Base-by-base conservation (phyloP, 2,113 vertebrate species). In the Vimba vimba region DNA sequence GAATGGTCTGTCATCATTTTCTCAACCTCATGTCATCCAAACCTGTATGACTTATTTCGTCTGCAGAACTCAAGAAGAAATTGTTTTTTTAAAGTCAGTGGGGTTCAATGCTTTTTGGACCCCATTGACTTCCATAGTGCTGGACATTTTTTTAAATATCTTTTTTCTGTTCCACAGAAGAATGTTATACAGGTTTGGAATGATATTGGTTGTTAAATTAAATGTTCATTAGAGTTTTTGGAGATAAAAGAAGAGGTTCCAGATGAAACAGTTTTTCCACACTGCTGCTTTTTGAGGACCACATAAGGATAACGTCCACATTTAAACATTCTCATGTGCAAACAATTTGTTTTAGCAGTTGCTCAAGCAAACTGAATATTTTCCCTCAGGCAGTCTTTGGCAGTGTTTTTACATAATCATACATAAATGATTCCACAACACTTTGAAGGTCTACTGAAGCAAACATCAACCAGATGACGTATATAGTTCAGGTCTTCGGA, bases 401-500 rank as follows among this genome's bases (percentile, higher is more conserved):
- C 39, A 66, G 57, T 0, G 4, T 19, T 80, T 74, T 66, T 30
- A 66, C 25, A 33, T 47, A 81, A 81, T 66, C 60, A 30, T 47
- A 27, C 64, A 82, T 69, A n/a, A 55, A 82, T 52, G 80, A 69
- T 82, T 83, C 27, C 13, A 55, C 50, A 82, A 52, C 43, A 68
- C 17, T 82, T 50, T 43, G 81, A 33, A 83, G 27, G 47, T 55
- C 47, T 73, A 23, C 50, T 25, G 25, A 74, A 59, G 39, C 25
- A 57, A 57, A 85, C 62, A 45, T 84, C 75, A 87, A 60, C 33
- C 52, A 76, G 55, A 84, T 86, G 80, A 33, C 21, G 13, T 19
- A 86, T 86, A 21, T 86, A 82, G 90, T 84, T 82, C 88, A 88
- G 78, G 74, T 89, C 89, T 85, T 25, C 50, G 62, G 87, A 85